Conservation (phyloP, 2,888 invertebrate species). For the Cynaeus angustus region DNA sequence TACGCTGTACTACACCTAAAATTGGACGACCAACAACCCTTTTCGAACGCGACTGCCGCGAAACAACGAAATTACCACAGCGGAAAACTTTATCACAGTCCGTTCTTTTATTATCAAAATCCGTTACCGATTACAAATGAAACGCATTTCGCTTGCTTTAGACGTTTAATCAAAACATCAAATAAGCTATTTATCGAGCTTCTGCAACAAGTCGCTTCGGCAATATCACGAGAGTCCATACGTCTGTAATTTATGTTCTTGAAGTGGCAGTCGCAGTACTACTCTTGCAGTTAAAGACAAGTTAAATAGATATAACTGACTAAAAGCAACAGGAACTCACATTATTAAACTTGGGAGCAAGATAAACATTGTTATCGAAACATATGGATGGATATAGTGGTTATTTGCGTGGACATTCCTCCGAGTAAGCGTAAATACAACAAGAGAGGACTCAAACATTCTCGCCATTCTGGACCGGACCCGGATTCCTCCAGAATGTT, state of each 20-base stretch:
- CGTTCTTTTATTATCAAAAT: no score
- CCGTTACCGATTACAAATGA: no score
- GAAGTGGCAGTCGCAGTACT: neutral
- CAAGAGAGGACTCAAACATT: constrained; percentile 54
- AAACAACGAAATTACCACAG: neutral
- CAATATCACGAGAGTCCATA: neutral
- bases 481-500: constrained; percentile 55
- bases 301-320: constrained; percentile 4
- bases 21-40: constrained; percentile 4
- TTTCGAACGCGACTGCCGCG: neutral
- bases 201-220: neutral
- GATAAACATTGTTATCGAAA: constrained; percentile 5
- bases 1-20: constrained; percentile 19
- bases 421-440: constrained; percentile 52
- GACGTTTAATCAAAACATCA: constrained; percentile 4
- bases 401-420: constrained; percentile 53
- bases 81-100: no score
- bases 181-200: neutral
- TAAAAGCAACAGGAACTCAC: neutral
- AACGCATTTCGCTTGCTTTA: neutral
- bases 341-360: constrained; percentile 1
- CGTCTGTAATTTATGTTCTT: constrained; percentile 4
- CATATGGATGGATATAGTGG: constrained; percentile 26
- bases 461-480: constrained; percentile 53
- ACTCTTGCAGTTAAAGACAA: no score